Conservation (phyloP, 2,113 vertebrate genomes). For the Pyxicephalus adspersus region DNA sequence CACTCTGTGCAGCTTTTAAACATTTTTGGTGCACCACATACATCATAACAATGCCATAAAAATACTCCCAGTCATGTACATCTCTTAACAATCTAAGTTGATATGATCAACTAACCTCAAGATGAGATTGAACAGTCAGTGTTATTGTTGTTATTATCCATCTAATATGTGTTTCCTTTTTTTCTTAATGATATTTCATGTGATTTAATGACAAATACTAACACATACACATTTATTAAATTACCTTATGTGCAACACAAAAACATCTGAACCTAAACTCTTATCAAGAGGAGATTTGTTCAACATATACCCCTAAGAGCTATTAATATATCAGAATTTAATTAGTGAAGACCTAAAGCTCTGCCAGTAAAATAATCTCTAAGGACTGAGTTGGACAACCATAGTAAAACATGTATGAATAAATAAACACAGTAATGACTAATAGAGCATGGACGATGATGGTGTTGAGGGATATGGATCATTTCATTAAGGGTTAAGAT, state of each 20-base stretch:
- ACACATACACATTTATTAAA: not conserved
- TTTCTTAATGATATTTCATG: not conserved
- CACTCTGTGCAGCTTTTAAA: too few relatives aligned
- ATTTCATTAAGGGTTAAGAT: constrained; percentile 36
- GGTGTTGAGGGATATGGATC: not conserved
- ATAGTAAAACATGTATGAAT: constrained; percentile 3
- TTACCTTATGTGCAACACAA: not conserved
- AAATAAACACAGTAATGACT: not conserved
- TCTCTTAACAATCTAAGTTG: too few relatives aligned
- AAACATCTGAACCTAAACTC: not conserved
- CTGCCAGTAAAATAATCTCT: not conserved
- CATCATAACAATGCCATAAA: too few relatives aligned
- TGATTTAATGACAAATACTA: constrained; percentile 10
- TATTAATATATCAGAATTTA: constrained; percentile 9
- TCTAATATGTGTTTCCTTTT: too few relatives aligned
- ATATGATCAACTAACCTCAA: too few relatives aligned
- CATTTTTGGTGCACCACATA: too few relatives aligned
- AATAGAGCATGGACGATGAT: not conserved
- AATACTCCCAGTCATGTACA: too few relatives aligned
- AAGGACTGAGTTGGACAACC: not conserved
- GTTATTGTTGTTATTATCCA: not conserved
- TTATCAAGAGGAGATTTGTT: not conserved
- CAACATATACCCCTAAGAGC: not conserved
- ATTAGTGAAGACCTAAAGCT: constrained; percentile 22
- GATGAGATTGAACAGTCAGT: too few relatives aligned